Evolutionary conservation across 1,140 invertebrate genomes (phyloP).

Genomic region (Drosophila sproati): DNA sequence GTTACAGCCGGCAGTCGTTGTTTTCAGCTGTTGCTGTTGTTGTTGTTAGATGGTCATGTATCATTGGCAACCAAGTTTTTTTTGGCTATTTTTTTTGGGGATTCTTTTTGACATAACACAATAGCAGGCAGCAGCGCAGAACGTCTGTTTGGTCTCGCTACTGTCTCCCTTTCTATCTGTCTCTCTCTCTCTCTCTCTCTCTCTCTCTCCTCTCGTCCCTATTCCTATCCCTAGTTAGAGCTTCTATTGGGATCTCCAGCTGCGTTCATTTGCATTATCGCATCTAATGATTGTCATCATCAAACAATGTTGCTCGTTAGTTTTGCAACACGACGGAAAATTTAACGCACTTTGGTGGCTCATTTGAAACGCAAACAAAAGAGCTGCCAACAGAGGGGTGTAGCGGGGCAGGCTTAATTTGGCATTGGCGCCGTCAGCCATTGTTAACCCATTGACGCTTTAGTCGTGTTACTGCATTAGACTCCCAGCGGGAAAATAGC

Average conservation of each 20-base stretch:
- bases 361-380: constrained; percentile 32
- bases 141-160: constrained; percentile 32
- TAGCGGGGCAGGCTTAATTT: not conserved
- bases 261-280: constrained; percentile 80
- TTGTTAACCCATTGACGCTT: constrained; percentile 26
- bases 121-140: constrained; percentile 28
- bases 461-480: constrained; percentile 29
- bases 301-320: constrained; percentile 82
- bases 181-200: not conserved
- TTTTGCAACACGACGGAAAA: constrained; percentile 45
- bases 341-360: constrained; percentile 40
- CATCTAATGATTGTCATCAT: constrained; percentile 83
- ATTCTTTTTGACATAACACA: constrained; percentile 20
- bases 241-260: constrained; percentile 17
- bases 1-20: constrained; percentile 3
- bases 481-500: not conserved
- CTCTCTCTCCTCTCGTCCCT: not conserved
- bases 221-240: not conserved
- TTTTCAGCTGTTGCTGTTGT: constrained; percentile 1
- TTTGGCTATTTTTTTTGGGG: constrained; percentile 7
- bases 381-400: not conserved
- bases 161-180: not conserved
- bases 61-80: constrained; percentile 77
- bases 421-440: not conserved
- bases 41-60: constrained; percentile 49